Percentiles rank a stretch among this genome's conserved stretches.
Evolutionary conservation across 1,140 invertebrate species (phyloP).

Genomic region (Brachionus manjavacas): DNA sequence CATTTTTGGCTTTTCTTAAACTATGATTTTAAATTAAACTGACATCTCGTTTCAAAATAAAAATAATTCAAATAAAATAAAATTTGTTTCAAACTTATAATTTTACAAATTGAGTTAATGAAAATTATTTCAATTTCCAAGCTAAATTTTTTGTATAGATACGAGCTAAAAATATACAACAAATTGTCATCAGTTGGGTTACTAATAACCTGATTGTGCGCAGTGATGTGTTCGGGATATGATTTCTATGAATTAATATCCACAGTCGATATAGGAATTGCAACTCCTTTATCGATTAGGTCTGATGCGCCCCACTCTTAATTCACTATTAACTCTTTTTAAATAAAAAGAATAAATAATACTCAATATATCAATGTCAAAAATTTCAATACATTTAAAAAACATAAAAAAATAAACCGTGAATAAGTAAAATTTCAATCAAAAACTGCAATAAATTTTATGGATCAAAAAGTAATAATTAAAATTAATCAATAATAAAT

Average conservation of each 20-base stretch:
- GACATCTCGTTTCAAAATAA: neutral
- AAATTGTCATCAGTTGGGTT: slow-evolving; percentile 43
- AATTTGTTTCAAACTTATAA: neutral
- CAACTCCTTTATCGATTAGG: slow-evolving; percentile 42
- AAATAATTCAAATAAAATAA: neutral
- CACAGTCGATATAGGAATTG: slow-evolving; percentile 41
- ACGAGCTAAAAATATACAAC: neutral
- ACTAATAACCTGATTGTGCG: slow-evolving; percentile 43
- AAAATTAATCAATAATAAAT: too few species aligned
- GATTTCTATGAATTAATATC: slow-evolving; percentile 43
- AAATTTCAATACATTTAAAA: too few species aligned
- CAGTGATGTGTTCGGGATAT: slow-evolving; percentile 43
- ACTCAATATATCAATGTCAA: too few species aligned
- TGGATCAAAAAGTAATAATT: too few species aligned
- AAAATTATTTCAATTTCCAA: neutral
- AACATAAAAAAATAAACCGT: too few species aligned
- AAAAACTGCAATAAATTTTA: too few species aligned
- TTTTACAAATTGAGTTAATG: neutral
- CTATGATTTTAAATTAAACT: neutral
- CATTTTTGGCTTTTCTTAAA: too few species aligned
- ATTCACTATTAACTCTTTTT: too few species aligned
- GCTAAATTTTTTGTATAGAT: neutral
- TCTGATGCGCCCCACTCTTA: slow-evolving; percentile 34
- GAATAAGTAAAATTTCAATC: too few species aligned
- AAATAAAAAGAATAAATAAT: too few species aligned